Percentiles rank a stretch among this genome's conserved stretches.
These are phyloP conservation scores for Polia nebulosa DNA, from an alignment of 2,888 invertebrate species.

Conservation along the genomic window DNA sequence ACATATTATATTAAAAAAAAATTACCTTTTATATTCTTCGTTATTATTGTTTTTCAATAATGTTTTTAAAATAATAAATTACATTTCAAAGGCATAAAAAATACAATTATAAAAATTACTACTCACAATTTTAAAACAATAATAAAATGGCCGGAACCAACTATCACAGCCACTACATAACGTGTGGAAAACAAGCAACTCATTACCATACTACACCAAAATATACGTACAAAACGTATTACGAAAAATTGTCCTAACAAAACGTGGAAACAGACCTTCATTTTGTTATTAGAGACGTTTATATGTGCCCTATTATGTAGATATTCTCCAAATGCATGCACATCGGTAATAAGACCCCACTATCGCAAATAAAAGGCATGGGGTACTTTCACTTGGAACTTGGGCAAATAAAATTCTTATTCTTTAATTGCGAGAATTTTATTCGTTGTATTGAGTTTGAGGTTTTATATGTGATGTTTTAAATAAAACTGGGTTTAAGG, in stretches of 20 bases:
- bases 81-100: no score
- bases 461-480: slow-evolving; percentile 17
- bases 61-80: no score
- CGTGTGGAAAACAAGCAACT: neutral
- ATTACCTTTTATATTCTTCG: no score
- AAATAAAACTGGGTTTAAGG: slow-evolving; percentile 15
- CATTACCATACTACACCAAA: slow-evolving; percentile 16
- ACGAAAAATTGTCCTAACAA: slow-evolving; percentile 17
- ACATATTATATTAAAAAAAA: no score
- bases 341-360: slow-evolving; percentile 63
- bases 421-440: slow-evolving; percentile 36
- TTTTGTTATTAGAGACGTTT: slow-evolving; percentile 53
- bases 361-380: slow-evolving; percentile 52
- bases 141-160: neutral
- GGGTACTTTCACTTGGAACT: slow-evolving; percentile 46
- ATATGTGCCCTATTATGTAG: slow-evolving; percentile 51
- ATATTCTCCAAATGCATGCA: slow-evolving; percentile 61
- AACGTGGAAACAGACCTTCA: slow-evolving; percentile 31
- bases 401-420: slow-evolving; percentile 48
- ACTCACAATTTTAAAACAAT: neutral
- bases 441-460: slow-evolving; percentile 13
- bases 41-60: no score
- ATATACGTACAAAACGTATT: slow-evolving; percentile 7
- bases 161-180: neutral
- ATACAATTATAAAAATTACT: no score